Base-by-base conservation (phyloP, 2,888 invertebrate genomes). In the Meteorus cinctellus region DNA sequence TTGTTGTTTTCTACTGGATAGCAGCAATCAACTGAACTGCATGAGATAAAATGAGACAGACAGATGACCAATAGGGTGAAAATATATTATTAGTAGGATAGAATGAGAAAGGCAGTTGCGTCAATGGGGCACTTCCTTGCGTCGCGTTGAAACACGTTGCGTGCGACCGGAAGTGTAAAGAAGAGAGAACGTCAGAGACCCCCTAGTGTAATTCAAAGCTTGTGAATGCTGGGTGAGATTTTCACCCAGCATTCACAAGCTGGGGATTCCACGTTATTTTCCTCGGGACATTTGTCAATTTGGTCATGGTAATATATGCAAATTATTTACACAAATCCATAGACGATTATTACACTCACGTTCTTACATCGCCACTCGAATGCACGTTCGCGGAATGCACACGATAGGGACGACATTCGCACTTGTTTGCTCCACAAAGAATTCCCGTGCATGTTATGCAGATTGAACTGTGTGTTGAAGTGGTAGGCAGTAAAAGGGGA, bases 91-190 rank as follows among this genome's bases (percentile, higher is more conserved):
- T 34, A 8, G 34, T 34, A 4, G 8, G 2, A 34, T 34, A 34
- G 34, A 34, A 34, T 34, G 36, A 62, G 8, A 31, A 62, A 71
- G 29, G 41, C 48, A 72, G 62, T 62, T 48, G 31, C 71, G 45
- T 67, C 71, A 67, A 72, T 76, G 12, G 62, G 45, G 36, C 45
- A 72, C 60, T 73, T 76, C 72, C 72, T 69, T 27, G 72, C 19
- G 45, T 41, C 69, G 45, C 69, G 45, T 67, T 66, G 34, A 55
- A 71, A 65, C 75, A 59, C 55, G 76, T 72, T 77, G 60, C 75
- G 77, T 78, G 80, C 66, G 77, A 81, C 78, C 81, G 78, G 78
- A 80, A 77, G 78, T 70, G 45, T 24, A 19, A 27, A 66, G 48
- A 62, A 27, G 41, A 41, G 4, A 48, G 48, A 48, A 16, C n/a